Evolutionary conservation across 2,797 vertebrate genomes (phyloP).

Genomic region (Mormyrus hasselquistii): DNA sequence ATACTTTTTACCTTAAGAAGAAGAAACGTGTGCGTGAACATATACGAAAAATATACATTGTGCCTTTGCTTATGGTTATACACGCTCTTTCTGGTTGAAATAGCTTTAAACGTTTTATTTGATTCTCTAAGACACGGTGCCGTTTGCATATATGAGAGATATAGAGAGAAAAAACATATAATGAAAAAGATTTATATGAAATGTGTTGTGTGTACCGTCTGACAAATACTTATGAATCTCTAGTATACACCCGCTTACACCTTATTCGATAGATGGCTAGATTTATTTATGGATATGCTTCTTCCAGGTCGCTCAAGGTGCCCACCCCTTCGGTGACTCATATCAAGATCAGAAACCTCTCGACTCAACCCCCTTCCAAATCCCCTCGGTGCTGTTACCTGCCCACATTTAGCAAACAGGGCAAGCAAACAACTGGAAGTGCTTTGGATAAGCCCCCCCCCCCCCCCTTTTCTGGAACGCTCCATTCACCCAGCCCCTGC

Average conservation of each 20-base stretch:
- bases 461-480: slow-evolving; percentile 43
- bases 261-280: not conserved
- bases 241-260: not conserved
- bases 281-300: not conserved
- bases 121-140: not conserved
- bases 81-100: not conserved
- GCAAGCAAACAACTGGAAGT: slow-evolving; percentile 36
- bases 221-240: not conserved
- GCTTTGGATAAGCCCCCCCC: slow-evolving; percentile 32
- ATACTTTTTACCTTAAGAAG: not conserved
- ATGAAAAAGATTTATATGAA: not conserved
- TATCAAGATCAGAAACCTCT: slow-evolving; percentile 10
- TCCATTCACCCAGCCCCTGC: slow-evolving; percentile 26
- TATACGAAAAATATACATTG: not conserved
- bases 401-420: slow-evolving; percentile 46
- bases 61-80: not conserved
- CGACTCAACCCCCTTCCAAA: not conserved
- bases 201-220: not conserved
- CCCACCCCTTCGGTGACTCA: not conserved
- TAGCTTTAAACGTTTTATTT: not conserved
- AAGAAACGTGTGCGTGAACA: not conserved
- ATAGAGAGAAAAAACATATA: not conserved
- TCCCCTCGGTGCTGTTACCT: slow-evolving; percentile 21
- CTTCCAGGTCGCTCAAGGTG: not conserved
- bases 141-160: not conserved